phyloP scores from a whole-genome alignment of 30 jellyfish, hydroid and myxozoan genomes.

The Mastigias papua region DNA sequence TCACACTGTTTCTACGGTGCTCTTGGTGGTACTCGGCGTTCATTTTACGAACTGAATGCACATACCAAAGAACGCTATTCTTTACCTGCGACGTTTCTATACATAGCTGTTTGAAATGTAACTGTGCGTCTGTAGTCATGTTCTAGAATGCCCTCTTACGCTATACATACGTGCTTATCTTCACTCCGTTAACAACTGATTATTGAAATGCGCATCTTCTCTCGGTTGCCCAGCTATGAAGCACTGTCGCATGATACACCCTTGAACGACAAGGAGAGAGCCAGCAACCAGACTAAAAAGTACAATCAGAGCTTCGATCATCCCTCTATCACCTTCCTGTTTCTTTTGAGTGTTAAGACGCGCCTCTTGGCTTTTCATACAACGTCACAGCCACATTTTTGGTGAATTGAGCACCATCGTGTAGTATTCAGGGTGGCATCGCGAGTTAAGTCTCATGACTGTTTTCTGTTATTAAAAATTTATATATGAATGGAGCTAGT shows the following conservation, averaged over 20 bases:
- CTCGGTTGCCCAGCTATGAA: conserved; percentile 93
- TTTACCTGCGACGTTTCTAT: conserved; percentile 36
- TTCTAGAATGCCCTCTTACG: conserved; percentile 67
- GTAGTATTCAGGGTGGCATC: conserved; percentile 69
- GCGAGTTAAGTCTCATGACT: conserved; percentile 6
- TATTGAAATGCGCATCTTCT: conserved; percentile 79
- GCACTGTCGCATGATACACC: conserved; percentile 92
- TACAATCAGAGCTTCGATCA: conserved; percentile 88
- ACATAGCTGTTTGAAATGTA: conserved; percentile 17
- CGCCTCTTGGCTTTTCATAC: not conserved
- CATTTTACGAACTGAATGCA: conserved; percentile 46
- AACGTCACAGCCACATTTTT: conserved; percentile 15
- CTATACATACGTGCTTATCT: conserved; percentile 9
- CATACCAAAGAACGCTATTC: conserved; percentile 49
- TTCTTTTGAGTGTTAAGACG: not conserved
- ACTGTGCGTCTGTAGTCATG: conserved; percentile 15
- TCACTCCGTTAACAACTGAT: conserved; percentile 64
- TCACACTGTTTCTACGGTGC: not conserved
- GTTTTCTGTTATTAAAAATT: conserved; percentile 62
- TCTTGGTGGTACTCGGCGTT: conserved; percentile 37
- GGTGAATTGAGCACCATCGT: conserved; percentile 23
- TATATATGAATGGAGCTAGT: conserved; percentile 9
- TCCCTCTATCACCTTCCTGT: conserved; percentile 49
- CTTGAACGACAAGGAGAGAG: conserved; percentile 91
- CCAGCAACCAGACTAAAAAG: conserved; percentile 95